Percentiles rank a stretch among this genome's conserved stretches.
Evolutionary conservation across 2,888 invertebrate species (phyloP).

Genomic region (Nymphalis c-album): DNA sequence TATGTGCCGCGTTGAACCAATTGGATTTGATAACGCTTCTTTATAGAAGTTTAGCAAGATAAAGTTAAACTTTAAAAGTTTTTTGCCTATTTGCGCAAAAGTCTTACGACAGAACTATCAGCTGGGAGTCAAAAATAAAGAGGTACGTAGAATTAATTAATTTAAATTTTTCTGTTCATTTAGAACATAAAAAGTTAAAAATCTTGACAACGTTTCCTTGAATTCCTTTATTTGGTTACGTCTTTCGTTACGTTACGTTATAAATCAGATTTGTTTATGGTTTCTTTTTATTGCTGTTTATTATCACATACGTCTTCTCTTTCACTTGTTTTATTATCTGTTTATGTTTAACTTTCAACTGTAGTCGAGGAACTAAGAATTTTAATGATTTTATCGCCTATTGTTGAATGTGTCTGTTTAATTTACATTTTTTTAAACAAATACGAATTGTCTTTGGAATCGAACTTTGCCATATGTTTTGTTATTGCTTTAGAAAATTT

Average conservation of each 20-base stretch:
- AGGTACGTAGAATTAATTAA: slow-evolving; percentile 18
- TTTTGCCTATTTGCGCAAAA: slow-evolving; percentile 27
- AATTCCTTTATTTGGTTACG: slow-evolving; percentile 23
- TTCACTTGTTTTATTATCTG: slow-evolving; percentile 34
- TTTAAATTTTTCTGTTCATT: not conserved
- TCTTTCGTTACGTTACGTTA: slow-evolving; percentile 31
- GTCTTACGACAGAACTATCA: slow-evolving; percentile 8
- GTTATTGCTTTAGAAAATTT: too few species aligned
- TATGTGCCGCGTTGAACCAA: slow-evolving; percentile 50
- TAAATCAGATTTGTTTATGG: slow-evolving; percentile 34
- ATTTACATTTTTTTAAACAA: too few species aligned
- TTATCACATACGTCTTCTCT: slow-evolving; percentile 34
- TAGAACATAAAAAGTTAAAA: too few species aligned
- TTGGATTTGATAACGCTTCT: slow-evolving; percentile 54
- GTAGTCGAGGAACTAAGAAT: slow-evolving; percentile 17
- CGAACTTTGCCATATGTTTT: too few species aligned
- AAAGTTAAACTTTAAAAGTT: slow-evolving; percentile 28
- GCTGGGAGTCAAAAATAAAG: slow-evolving; percentile 18
- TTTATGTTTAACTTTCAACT: slow-evolving; percentile 34
- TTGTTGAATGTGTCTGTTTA: too few species aligned
- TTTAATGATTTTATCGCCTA: too few species aligned
- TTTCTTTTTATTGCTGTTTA: slow-evolving; percentile 37
- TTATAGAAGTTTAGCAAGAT: slow-evolving; percentile 50
- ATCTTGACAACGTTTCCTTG: slow-evolving; percentile 9
- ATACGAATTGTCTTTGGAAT: too few species aligned